Evolutionary conservation across 64 coral and sea anemone genomes (phyloP).

Genomic region (Montipora sp.): DNA sequence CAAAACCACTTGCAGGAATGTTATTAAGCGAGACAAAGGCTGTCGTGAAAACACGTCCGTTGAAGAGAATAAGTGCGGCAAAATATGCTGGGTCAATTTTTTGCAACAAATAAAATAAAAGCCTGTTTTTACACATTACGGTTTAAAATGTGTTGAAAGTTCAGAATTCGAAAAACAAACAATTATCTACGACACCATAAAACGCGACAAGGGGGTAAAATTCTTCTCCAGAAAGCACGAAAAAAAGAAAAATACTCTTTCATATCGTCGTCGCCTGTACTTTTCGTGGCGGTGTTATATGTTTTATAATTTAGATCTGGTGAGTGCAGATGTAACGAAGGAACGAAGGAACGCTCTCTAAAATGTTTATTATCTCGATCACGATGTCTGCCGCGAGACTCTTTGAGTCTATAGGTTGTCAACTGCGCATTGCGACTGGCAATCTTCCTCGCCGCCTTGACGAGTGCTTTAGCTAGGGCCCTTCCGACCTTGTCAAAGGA

Average conservation of each 20-base stretch:
- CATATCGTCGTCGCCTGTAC: not conserved
- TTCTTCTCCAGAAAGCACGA: constrained; percentile 5
- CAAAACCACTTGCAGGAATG: no score
- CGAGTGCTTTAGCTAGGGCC: constrained; percentile 14
- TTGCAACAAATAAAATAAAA: no score
- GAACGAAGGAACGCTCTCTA: constrained; percentile 9
- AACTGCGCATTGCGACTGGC: not conserved
- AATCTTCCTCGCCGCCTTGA: constrained; percentile 27
- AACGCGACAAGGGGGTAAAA: not conserved
- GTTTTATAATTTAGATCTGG: not conserved
- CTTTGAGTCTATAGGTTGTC: not conserved
- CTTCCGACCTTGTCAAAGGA: constrained; percentile 24
- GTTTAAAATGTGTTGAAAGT: not conserved
- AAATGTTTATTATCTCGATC: not conserved
- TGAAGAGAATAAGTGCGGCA: no score
- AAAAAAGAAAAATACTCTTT: not conserved
- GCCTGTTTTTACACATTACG: no score
- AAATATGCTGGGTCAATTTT: no score
- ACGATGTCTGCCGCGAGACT: not conserved
- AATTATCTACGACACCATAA: not conserved
- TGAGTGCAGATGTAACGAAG: not conserved
- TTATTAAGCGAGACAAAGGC: no score
- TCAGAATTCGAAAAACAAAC: no score
- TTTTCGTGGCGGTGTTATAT: not conserved
- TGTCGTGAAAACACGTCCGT: no score